phyloP scores from a whole-genome alignment of 2,797 vertebrate species.

The Decapterus maruadsi region DNA sequence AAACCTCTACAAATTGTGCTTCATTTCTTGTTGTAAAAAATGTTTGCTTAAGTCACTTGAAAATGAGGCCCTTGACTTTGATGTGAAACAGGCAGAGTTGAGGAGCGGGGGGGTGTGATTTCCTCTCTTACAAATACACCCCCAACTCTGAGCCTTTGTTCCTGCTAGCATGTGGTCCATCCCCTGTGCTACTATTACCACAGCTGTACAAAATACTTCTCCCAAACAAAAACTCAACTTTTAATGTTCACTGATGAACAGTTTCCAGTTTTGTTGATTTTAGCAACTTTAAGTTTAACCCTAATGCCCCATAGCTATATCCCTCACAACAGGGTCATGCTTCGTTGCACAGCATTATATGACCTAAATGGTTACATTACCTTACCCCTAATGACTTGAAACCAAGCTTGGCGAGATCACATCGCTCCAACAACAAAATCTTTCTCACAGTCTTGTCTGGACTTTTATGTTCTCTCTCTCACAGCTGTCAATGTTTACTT shows the following conservation, averaged over 20 bases:
- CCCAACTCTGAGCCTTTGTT: conserved; percentile 74
- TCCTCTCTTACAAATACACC: conserved; percentile 72
- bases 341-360: not conserved
- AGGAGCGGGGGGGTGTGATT: conserved; percentile 68
- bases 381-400: not conserved
- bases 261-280: conserved; percentile 24
- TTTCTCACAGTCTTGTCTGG: not conserved
- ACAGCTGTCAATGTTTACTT: not conserved
- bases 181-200: conserved; percentile 67
- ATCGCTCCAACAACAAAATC: not conserved
- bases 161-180: conserved; percentile 70
- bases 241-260: conserved; percentile 5
- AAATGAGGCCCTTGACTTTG: conserved; percentile 73
- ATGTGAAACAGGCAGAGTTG: conserved; percentile 71
- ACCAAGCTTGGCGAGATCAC: not conserved
- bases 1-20: conserved; percentile 18
- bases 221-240: conserved; percentile 15
- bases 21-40: conserved; percentile 22
- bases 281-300: conserved; percentile 1
- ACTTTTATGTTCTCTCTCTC: not conserved
- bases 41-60: conserved; percentile 61
- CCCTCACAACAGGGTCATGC: conserved; percentile 17
- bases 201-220: conserved; percentile 70
- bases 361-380: conserved; percentile 8
- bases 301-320: not conserved